Conservation (phyloP, 2,113 vertebrate genomes). For the Rhinoptilus africanus region DNA sequence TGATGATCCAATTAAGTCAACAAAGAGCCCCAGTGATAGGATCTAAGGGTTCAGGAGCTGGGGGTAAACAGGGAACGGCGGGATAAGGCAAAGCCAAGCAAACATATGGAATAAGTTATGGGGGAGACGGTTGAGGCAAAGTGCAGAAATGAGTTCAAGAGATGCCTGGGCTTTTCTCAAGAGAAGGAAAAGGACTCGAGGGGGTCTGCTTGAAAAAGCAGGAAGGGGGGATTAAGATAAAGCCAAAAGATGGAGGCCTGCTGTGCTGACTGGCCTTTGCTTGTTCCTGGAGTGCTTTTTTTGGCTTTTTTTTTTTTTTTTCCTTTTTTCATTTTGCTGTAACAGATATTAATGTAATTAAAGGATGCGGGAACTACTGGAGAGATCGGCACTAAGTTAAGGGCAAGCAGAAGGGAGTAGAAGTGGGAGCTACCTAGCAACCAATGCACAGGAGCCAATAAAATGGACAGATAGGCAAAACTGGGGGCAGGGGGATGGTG, state of each 20-base stretch:
- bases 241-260: slow-evolving; percentile 31
- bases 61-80: not conserved
- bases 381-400: slow-evolving; percentile 35
- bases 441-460: slow-evolving; percentile 44
- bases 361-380: not conserved
- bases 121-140: slow-evolving; percentile 21
- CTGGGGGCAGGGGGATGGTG: not conserved
- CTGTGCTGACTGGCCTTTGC: slow-evolving; percentile 32
- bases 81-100: slow-evolving; percentile 45
- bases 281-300: not conserved
- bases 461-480: slow-evolving; percentile 27
- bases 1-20: slow-evolving; percentile 56
- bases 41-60: slow-evolving; percentile 36
- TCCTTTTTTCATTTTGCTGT: not conserved
- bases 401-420: slow-evolving; percentile 1
- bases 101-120: slow-evolving; percentile 66
- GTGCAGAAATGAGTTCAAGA: slow-evolving; percentile 46
- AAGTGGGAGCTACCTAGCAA: slow-evolving; percentile 69
- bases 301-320: not conserved
- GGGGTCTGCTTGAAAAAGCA: slow-evolving; percentile 47
- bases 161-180: slow-evolving; percentile 31
- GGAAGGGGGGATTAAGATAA: slow-evolving; percentile 55
- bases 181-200: slow-evolving; percentile 51
- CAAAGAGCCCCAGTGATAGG: slow-evolving; percentile 20
- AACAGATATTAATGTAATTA: slow-evolving; percentile 50